Base-by-base conservation (phyloP, 2,888 invertebrate species). In the Aphodius sticticus region DNA sequence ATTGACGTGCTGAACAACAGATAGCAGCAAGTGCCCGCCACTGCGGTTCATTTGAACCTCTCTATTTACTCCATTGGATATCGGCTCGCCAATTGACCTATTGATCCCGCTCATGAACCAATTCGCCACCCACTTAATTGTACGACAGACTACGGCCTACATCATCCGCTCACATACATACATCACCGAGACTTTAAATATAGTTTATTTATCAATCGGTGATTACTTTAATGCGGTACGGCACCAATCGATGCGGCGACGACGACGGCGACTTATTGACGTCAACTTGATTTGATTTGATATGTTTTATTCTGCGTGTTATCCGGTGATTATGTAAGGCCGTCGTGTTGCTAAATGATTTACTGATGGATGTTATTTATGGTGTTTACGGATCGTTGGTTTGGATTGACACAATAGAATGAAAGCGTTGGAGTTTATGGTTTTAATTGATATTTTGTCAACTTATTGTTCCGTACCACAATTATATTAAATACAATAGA, bases 81-180 rank as follows among this genome's bases (percentile, higher is more conserved):
- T 53, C 53, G 53, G 12, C 53, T 53, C 53, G 53, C 53, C 53
- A 83, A 81, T 83, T 83, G 83, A 83, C 83, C 82, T 77, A 78
- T 82, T 81, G 83, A 81, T 82, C 83, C 81, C 79, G 81, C 82
- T 81, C 76, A 82, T 82, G 80, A 80, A 81, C 81, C 81, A 81
- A 79, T 80, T 83, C 79, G 80, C 83, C 83, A 83, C 83, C 83
- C 83, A 83, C 83, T 83, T 83, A 81, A 83, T 77, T 72, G 78
- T 75, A 12, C 69, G 69, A 35, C 14, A 69, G 70, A 77, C 69
- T 69, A 26, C 38, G 69, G 69, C 16, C 69, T 77, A 77, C 77
- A 77, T 77, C 77, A 16, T 69, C 35, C 69, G 77, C 6, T 53
- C 53, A 12, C 53, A 53, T 9, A 53, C 12, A 53, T 53, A 7